Conservation (phyloP, 2,888 invertebrate species). For the Ophion ventricosus region DNA sequence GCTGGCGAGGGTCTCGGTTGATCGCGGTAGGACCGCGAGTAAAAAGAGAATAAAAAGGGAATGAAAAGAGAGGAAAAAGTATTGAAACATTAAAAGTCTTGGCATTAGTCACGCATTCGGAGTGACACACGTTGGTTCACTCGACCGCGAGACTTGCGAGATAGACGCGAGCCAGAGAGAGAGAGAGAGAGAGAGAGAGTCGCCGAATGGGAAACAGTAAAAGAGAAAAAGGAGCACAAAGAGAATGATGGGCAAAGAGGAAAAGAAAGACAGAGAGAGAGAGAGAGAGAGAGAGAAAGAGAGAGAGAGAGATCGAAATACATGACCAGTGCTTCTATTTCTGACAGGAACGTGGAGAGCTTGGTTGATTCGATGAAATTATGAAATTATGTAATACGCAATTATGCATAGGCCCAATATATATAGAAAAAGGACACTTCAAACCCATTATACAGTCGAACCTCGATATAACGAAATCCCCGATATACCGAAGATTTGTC, state of each 20-base stretch:
- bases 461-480: too few relatives aligned
- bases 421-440: background rate
- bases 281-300: slow-evolving; percentile 14
- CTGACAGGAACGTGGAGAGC: slow-evolving; percentile 47
- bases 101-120: slow-evolving; percentile 56
- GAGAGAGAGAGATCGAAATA: slow-evolving; percentile 24
- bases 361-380: slow-evolving; percentile 53
- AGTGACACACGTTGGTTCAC: slow-evolving; percentile 50
- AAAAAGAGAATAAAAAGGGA: slow-evolving; percentile 16
- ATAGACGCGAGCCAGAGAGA: slow-evolving; percentile 3
- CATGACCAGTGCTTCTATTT: slow-evolving; percentile 57
- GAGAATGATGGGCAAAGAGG: slow-evolving; percentile 6
- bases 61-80: slow-evolving; percentile 2
- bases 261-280: slow-evolving; percentile 20
- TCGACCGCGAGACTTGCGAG: slow-evolving; percentile 46
- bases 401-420: too few relatives aligned
- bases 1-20: slow-evolving; percentile 30
- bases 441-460: background rate
- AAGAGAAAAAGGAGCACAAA: background rate
- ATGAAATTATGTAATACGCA: too few relatives aligned
- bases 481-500: too few relatives aligned
- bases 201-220: too few relatives aligned
- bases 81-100: slow-evolving; percentile 45
- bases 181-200: slow-evolving; percentile 24
- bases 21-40: slow-evolving; percentile 14